phyloP scores from a whole-genome alignment of 1,140 invertebrate species.

The Dinoponera quadriceps region DNA sequence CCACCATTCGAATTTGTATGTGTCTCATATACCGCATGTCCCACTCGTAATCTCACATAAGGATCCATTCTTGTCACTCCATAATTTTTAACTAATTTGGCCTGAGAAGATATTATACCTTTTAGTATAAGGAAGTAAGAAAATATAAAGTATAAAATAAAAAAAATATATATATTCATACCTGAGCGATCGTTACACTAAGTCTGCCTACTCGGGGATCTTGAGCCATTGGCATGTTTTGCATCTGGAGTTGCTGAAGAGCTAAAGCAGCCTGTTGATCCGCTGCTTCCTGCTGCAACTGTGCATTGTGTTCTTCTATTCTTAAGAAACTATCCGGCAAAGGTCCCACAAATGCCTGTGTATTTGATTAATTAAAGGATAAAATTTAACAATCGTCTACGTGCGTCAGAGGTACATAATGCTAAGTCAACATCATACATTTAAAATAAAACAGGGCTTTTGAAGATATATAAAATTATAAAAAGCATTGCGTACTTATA shows the following conservation, averaged over 20 bases:
- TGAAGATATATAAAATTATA: background rate
- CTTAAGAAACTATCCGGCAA: slow-evolving; percentile 93
- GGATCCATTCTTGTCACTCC: slow-evolving; percentile 98
- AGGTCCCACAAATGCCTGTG: slow-evolving; percentile 91
- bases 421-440: background rate
- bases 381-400: background rate
- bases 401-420: background rate
- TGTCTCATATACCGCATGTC: slow-evolving; percentile 97
- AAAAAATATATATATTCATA: slow-evolving; percentile 76
- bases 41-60: slow-evolving; percentile 96
- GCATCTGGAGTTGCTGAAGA: slow-evolving; percentile 89
- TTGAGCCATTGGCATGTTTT: slow-evolving; percentile 87
- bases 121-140: slow-evolving; percentile 23
- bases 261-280: slow-evolving; percentile 93
- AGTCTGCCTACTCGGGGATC: slow-evolving; percentile 88
- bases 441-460: slow-evolving; percentile 1
- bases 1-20: slow-evolving; percentile 97
- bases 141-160: background rate
- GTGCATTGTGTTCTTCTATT: slow-evolving; percentile 85
- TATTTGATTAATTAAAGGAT: slow-evolving; percentile 29
- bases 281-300: slow-evolving; percentile 90
- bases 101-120: slow-evolving; percentile 84
- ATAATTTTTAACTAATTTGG: slow-evolving; percentile 98
- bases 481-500: too few species aligned
- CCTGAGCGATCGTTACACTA: slow-evolving; percentile 93